A percentile compares a stretch with the other conserved stretches of the same genome.
Conservation (phyloP, 2,113 vertebrate genomes). For the Callocephalon fimbriatum region DNA sequence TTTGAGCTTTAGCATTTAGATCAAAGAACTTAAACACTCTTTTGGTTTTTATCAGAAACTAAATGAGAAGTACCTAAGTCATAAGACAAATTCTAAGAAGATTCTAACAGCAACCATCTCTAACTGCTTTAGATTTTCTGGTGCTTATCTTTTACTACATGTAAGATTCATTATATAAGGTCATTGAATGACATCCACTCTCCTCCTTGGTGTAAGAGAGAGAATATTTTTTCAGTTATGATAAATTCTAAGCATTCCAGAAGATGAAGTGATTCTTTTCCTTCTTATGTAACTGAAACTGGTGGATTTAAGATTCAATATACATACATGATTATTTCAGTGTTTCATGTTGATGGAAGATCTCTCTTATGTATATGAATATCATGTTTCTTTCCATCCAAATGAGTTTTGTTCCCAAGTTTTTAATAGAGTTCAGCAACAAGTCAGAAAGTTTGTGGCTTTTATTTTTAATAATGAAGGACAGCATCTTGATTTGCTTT, state of each 20-base stretch:
- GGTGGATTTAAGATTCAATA: not conserved
- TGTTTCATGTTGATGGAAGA: not conserved
- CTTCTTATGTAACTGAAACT: not conserved
- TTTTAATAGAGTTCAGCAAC: not conserved
- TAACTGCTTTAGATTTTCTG: not conserved
- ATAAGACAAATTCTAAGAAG: not conserved
- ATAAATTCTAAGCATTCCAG: not conserved
- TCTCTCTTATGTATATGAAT: not conserved
- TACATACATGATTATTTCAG: not conserved
- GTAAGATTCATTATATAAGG: not conserved
- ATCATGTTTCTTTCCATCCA: not conserved
- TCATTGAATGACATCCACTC: not conserved
- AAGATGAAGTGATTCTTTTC: not conserved
- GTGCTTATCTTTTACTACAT: not conserved
- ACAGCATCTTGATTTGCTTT: not conserved
- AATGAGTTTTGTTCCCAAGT: not conserved
- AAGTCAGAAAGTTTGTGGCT: not conserved
- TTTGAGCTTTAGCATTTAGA: not conserved
- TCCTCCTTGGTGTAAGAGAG: not conserved
- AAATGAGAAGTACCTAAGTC: not conserved
- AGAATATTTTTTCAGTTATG: not conserved
- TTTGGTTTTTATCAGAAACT: not conserved
- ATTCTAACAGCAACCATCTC: not conserved
- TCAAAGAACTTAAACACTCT: not conserved
- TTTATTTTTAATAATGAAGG: not conserved